These are phyloP conservation scores for Xiphorhynchus erythropygius DNA, from an alignment of 2,797 vertebrate genomes.

Conservation along the genomic window DNA sequence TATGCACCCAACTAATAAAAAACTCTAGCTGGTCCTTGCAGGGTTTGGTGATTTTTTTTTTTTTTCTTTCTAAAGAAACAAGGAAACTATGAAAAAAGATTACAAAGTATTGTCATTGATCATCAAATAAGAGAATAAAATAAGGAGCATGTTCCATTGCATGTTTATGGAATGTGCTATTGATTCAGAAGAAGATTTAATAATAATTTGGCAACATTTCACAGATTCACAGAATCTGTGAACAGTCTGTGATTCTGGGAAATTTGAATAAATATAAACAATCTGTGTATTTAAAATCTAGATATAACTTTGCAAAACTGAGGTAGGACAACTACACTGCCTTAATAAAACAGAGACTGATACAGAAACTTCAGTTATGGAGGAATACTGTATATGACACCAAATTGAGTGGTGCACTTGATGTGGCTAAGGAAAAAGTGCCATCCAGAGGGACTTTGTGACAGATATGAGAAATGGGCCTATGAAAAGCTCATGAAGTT, in stretches of 20 bases:
- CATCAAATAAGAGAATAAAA: background rate
- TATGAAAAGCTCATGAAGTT: background rate
- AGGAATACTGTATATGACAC: background rate
- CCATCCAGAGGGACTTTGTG: background rate
- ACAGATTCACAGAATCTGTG: background rate
- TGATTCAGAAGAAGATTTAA: background rate
- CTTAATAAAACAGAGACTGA: background rate
- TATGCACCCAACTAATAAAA: background rate
- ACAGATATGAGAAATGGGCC: background rate
- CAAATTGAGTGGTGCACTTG: background rate
- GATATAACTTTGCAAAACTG: background rate
- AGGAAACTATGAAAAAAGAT: background rate
- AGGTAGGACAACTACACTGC: background rate
- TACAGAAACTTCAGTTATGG: background rate
- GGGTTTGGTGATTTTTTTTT: background rate
- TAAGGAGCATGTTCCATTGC: background rate
- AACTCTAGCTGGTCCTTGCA: rapidly evolving
- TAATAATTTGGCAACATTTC: background rate
- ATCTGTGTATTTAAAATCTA: background rate
- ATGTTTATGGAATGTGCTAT: background rate
- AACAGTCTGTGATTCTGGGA: background rate
- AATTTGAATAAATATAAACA: background rate
- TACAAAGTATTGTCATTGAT: background rate
- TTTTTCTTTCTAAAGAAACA: background rate
- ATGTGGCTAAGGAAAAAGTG: background rate